These are phyloP conservation scores for Triplophysa rosa DNA, from an alignment of 2,113 vertebrate genomes.

Conservation along the genomic window DNA sequence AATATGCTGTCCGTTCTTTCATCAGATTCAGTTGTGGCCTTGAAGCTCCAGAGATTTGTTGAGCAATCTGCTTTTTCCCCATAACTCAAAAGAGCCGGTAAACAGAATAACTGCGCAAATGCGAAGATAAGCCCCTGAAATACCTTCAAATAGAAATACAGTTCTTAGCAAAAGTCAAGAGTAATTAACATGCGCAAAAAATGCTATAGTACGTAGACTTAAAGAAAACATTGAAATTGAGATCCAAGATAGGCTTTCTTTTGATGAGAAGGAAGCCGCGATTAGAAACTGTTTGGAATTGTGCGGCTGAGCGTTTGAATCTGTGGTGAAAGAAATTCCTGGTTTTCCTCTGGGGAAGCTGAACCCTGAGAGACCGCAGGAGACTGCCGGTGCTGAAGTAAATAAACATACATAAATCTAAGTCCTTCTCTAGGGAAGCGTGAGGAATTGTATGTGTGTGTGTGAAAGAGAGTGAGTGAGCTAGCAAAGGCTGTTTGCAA, in stretches of 20 bases:
- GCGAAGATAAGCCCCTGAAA: background rate
- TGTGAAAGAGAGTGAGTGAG: constrained; percentile 2
- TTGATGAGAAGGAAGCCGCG: constrained; percentile 8
- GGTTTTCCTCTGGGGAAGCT: constrained; percentile 48
- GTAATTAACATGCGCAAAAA: background rate
- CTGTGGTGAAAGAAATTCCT: constrained; percentile 53
- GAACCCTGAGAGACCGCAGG: constrained; percentile 42
- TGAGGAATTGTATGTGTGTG: constrained; percentile 16
- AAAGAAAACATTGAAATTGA: constrained; percentile 11
- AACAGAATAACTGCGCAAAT: background rate
- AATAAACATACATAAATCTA: constrained; percentile 57
- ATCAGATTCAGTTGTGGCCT: constrained; percentile 1
- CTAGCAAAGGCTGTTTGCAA: background rate
- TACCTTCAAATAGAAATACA: background rate
- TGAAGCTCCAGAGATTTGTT: background rate
- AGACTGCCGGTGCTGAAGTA: constrained; percentile 45
- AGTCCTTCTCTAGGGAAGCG: constrained; percentile 18
- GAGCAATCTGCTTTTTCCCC: background rate
- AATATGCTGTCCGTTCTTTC: constrained; percentile 33
- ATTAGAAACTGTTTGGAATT: constrained; percentile 7
- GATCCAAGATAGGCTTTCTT: constrained; percentile 22
- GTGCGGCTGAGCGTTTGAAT: constrained; percentile 37
- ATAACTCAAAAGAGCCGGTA: background rate
- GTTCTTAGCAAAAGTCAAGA: constrained; percentile 25
- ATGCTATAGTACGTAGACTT: background rate